Conservation (phyloP, 2,797 vertebrate species). For the Pipistrellus pygmaeus region DNA sequence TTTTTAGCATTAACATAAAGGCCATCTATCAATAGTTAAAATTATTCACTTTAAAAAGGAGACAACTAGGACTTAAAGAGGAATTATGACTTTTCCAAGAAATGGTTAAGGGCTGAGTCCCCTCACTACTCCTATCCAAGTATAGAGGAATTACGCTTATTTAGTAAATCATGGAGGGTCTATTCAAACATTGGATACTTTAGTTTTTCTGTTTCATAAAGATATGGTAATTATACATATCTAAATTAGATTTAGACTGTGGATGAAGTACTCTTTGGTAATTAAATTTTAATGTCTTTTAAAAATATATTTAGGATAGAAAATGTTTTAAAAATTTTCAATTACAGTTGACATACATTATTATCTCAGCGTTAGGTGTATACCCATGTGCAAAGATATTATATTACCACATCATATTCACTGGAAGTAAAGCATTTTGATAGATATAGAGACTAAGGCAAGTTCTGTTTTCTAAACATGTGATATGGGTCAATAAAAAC, state of each 20-base stretch:
- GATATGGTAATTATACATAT: background rate
- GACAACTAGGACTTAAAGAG: background rate
- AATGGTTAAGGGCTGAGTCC: rapidly evolving
- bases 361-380: background rate
- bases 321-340: background rate
- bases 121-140: background rate
- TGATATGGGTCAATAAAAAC: background rate
- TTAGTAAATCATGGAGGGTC: background rate
- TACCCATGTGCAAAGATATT: background rate
- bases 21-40: background rate
- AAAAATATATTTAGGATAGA: background rate
- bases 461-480: background rate
- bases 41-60: background rate
- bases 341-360: background rate
- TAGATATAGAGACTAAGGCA: background rate
- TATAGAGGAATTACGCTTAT: background rate
- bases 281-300: background rate
- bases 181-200: background rate
- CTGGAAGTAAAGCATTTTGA: background rate
- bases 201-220: background rate
- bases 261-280: background rate
- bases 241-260: background rate
- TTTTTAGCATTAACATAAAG: background rate
- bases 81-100: background rate
- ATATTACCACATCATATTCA: background rate